Evolutionary conservation across 2,888 invertebrate genomes (phyloP), one percentile per base, ranked within the genome.

Genomic region (Isotomurus palustris): DNA sequence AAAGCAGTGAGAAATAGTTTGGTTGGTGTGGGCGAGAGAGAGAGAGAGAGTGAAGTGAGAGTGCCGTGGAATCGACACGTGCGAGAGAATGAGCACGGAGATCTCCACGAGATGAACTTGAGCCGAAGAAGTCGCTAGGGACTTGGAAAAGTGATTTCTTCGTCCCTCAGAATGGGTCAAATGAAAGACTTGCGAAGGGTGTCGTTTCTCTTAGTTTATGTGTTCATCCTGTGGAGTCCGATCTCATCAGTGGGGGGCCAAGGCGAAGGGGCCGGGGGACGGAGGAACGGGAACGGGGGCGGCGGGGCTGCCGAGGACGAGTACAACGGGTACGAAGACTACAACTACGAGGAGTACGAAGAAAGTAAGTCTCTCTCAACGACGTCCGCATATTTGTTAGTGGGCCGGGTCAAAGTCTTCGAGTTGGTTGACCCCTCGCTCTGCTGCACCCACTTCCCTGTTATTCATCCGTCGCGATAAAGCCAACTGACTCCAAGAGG

Each of bases 341-440:
- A 70, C 32, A 65, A 68, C 29, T 67, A 70, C 55, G 66, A 56
- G n/a, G 66, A 72, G n/a, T 54, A 65, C 25, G 69, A 68, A 54
- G 70, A 70, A 43, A 66, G 69, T 69, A 64, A 64, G 59, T 61
- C 8, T 21, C 10, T 49, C 28, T 28, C 17, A 8, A n/a, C 10
- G 10, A 19, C n/a, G 8, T 40, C 19, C 40, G 10, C 6, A 40
- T 6, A n/a, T 40, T 12, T 6, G 8, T 40, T 40, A n/a, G 8
- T 22, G 40, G 35, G 36, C 49, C 55, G 56, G 63, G 52, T 62
- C 61, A 60, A 62, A 68, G 66, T 64, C 58, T 68, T 62, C 53
- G 56, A 58, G 69, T 69, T 69, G 65, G 65, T 67, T 67, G 69
- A 67, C 66, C 68, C 56, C 45, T 51, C 25, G 14, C 17, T 28